Evolutionary conservation across 1,140 invertebrate genomes (phyloP).

Genomic region (Paraescarpia echinospica): DNA sequence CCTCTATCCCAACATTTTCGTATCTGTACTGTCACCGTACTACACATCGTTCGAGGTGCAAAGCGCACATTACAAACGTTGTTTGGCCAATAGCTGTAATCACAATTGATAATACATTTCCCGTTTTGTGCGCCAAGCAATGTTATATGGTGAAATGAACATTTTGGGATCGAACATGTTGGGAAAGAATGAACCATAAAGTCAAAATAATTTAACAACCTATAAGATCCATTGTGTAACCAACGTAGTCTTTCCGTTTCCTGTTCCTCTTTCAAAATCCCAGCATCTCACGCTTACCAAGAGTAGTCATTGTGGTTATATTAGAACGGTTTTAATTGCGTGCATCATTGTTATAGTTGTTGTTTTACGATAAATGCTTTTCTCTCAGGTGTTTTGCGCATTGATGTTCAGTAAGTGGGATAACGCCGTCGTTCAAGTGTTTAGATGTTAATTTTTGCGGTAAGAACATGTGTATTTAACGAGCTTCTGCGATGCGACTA

Average conservation of each 20-base stretch:
- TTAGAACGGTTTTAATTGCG: neutral
- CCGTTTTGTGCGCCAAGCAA: too few species aligned
- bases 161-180: too few species aligned
- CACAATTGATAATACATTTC: too few species aligned
- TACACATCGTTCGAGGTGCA: too few species aligned
- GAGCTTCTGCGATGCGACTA: neutral
- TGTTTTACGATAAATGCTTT: neutral
- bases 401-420: neutral
- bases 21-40: too few species aligned
- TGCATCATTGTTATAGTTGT: conserved; percentile 1
- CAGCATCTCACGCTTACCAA: neutral
- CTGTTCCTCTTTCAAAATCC: neutral
- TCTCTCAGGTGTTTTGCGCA: neutral
- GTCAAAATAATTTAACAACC: too few species aligned
- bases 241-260: neutral
- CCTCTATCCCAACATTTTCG: too few species aligned
- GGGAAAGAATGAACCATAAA: too few species aligned
- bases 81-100: too few species aligned
- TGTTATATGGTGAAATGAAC: too few species aligned
- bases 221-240: too few species aligned
- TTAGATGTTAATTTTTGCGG: neutral
- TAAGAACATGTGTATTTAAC: neutral
- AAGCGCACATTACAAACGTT: too few species aligned
- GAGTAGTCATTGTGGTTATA: neutral
- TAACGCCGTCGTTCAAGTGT: neutral